Conservation (phyloP, 2,888 invertebrate species). For the Petrolisthes cinctipes region DNA sequence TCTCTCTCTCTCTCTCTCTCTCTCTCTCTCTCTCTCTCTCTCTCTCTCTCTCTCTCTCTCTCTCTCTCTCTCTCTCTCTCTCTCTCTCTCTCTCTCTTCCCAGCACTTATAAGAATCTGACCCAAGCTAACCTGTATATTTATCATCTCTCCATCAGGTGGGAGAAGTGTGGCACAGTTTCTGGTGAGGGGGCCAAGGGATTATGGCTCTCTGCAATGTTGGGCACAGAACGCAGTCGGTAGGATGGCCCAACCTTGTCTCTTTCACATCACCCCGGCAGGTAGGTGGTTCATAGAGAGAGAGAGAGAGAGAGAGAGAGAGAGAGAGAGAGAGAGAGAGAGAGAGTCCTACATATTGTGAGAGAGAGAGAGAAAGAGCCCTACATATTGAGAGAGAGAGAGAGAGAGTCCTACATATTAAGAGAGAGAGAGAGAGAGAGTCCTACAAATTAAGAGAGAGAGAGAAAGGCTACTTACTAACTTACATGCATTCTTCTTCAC, state of each 20-base stretch:
- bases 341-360: neutral
- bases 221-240: neutral
- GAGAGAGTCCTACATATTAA: neutral
- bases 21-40: constrained; percentile 5
- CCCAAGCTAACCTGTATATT: neutral
- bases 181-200: neutral
- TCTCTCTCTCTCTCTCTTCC: neutral
- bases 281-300: neutral
- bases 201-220: neutral
- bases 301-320: neutral
- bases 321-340: constrained; percentile 7
- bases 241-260: neutral
- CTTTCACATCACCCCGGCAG: neutral
- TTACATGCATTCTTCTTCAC: too few relatives aligned
- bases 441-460: too few relatives aligned
- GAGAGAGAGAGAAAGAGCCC: constrained; percentile 14
- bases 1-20: constrained; percentile 13
- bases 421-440: too few relatives aligned
- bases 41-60: neutral
- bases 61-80: too few relatives aligned
- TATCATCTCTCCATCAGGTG: too few relatives aligned
- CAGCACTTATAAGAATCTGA: neutral
- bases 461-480: too few relatives aligned
- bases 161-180: neutral
- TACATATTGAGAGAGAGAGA: neutral